Percentiles rank a stretch among this genome's conserved stretches.
These are phyloP conservation scores for Therioaphis trifolii DNA, from an alignment of 2,888 invertebrate species.

Conservation along the genomic window DNA sequence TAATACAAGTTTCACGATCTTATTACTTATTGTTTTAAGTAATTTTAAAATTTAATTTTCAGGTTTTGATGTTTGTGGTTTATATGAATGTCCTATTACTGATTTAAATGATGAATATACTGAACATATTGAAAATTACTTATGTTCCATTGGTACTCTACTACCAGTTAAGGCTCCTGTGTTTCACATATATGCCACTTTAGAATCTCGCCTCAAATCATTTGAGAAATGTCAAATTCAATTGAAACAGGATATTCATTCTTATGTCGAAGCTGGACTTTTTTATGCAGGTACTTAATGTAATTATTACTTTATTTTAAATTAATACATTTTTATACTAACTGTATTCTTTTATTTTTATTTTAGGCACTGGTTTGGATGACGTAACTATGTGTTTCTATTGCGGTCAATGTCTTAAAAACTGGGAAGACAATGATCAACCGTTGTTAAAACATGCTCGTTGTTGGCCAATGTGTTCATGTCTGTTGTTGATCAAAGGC, in stretches of 20 bases:
- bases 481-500: slow-evolving; percentile 83
- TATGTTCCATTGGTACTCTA: slow-evolving; percentile 30
- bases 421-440: slow-evolving; percentile 91
- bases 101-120: slow-evolving; percentile 24
- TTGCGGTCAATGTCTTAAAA: slow-evolving; percentile 92
- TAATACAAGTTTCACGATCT: too few relatives aligned
- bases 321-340: not conserved
- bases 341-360: slow-evolving; percentile 23
- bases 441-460: slow-evolving; percentile 95
- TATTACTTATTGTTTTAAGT: not conserved
- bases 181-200: slow-evolving; percentile 78
- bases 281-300: slow-evolving; percentile 80
- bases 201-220: slow-evolving; percentile 77
- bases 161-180: slow-evolving; percentile 71
- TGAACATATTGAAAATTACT: slow-evolving; percentile 3
- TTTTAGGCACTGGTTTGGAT: slow-evolving; percentile 71
- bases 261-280: slow-evolving; percentile 90
- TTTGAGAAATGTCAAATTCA: slow-evolving; percentile 85
- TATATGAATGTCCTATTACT: slow-evolving; percentile 63
- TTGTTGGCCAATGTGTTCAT: slow-evolving; percentile 91
- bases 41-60: slow-evolving; percentile 30
- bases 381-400: slow-evolving; percentile 94
- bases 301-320: not conserved
- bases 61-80: slow-evolving; percentile 66
- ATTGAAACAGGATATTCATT: slow-evolving; percentile 82